These are phyloP conservation scores for Thereva unica DNA, from an alignment of 2,888 invertebrate species.

Conservation along the genomic window DNA sequence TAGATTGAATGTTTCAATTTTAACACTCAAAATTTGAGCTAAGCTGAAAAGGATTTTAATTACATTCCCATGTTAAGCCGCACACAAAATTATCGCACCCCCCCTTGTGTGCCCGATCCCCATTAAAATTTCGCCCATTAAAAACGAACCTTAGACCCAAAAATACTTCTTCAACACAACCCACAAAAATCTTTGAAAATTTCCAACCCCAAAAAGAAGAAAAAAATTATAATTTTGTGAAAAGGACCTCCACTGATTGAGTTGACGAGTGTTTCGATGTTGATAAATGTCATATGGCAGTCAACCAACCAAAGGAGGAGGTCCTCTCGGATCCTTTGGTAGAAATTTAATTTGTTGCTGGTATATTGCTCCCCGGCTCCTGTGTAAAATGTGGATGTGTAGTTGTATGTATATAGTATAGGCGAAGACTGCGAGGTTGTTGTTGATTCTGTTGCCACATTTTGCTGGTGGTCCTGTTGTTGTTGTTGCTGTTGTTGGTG, in stretches of 20 bases:
- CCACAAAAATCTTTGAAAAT: no score
- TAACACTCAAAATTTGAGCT: not conserved
- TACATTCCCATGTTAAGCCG: slow-evolving; percentile 1
- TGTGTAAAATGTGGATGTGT: no score
- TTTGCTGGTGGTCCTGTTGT: slow-evolving; percentile 14
- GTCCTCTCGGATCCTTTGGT: slow-evolving; percentile 1
- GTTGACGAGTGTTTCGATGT: slow-evolving; percentile 33
- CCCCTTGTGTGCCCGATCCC: not conserved
- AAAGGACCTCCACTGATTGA: slow-evolving; percentile 11
- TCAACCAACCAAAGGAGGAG: not conserved
- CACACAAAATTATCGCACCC: slow-evolving; percentile 4
- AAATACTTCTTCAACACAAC: slow-evolving; percentile 2
- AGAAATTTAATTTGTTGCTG: slow-evolving; percentile 30
- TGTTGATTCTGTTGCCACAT: no score
- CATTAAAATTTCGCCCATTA: slow-evolving; percentile 5
- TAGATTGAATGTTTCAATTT: no score
- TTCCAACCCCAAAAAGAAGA: no score
- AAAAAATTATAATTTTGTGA: no score
- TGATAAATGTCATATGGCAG: slow-evolving; percentile 24
- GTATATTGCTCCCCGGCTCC: no score
- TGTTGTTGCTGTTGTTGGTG: slow-evolving; percentile 11
- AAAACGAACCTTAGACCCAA: slow-evolving; percentile 8
- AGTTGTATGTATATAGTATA: no score
- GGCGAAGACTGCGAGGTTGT: no score
- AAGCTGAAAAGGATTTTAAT: slow-evolving; percentile 27